Base-by-base conservation (phyloP, 2,888 invertebrate genomes). In the Himalopsyche anomala region DNA sequence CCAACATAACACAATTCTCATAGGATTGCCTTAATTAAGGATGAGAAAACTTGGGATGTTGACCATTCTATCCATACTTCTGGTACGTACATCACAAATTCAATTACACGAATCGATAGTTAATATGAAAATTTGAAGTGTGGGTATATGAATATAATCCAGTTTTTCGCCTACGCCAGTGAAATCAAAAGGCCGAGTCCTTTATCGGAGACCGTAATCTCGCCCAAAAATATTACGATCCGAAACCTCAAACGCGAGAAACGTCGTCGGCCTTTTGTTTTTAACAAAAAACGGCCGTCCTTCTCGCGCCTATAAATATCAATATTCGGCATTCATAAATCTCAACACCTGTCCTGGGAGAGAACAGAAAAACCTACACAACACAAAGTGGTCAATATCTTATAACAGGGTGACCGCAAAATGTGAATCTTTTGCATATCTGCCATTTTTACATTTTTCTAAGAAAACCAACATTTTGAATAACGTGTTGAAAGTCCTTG, bases 221-320 rank as follows among this genome's bases (percentile, higher is more conserved):
- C 92, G 93, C 90, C 92, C 92, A 92, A 92, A 93, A 93, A 93
- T 93, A 93, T 93, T 93, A 93, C 92, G 92, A 93, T 92, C 92
- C 92, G 92, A 92, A 93, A 93, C 92, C 93, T 93, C 86, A 86
- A 88, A 88, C 82, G 86, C 85, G 86, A 83, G 83, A 80, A 80
- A 55, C 84, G 54, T 82, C 81, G 87, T 85, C 87, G 87, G 87
- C 38, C 82, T 82, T 87, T 87, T 87, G 87, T 87, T 86, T 62
- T 87, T 86, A 87, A 87, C 86, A 87, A 87, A 87, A 87, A 87
- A 86, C 82, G 86, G 80, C 81, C 85, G 83, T 54, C 88, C 56
- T 84, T 84, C 86, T 80, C 88, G 88, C 86, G 84, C 86, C 88
- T 87, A 88, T 88, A 88, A 88, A 88, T 88, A 88, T 88, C 88